Base-by-base conservation (phyloP, 1,140 invertebrate genomes). In the Centruroides sculpturatus region DNA sequence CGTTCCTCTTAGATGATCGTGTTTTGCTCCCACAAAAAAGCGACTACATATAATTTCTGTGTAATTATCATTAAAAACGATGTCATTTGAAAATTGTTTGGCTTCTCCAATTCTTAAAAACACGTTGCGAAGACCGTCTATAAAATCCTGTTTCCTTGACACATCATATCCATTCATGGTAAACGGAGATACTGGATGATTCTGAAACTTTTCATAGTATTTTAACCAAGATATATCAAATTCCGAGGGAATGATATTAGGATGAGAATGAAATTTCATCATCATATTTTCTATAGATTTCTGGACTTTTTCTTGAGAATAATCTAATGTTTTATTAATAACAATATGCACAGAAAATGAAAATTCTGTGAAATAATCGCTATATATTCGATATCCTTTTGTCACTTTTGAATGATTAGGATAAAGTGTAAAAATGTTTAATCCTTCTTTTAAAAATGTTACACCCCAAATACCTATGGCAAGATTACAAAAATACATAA, bases 181-280 rank as follows among this genome's bases (percentile, higher is more conserved):
- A 5, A 61, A 71, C 69, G 83, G 84, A 35, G 87, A 84, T 63
- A 83, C 78, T 68, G 86, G 87, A 62, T 81, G 75, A 10, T 82
- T 81, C 0, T 86, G 78, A 69, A 90, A 93, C 36, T 80, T 81
- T 0, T 90, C 74, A 68, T 92, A 95, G 50, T 83, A 84, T 56
- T 89, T 76, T 3, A 96, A 71, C 92, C 92, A 96, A 3, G 89
- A 93, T 72, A 93, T 88, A 0, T 89, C 89, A 69, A 89, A 93
- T 0, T 89, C 70, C 10, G 70, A 74, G 52, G 1, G 0, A 6
- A 74, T 74, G 48, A 92, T 85, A 69, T 86, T 92, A 0, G 82
- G 80, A 0, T 85, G 88, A 56, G 83, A 83, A 71, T 94, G 90
- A 62, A 95, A 78, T n/a, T 79, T 81, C 57, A 81, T 78, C 0